These are phyloP conservation scores for Halichondria panicea DNA, from an alignment of 37 sponge, comb jelly and placozoan genomes.

Conservation along the genomic window DNA sequence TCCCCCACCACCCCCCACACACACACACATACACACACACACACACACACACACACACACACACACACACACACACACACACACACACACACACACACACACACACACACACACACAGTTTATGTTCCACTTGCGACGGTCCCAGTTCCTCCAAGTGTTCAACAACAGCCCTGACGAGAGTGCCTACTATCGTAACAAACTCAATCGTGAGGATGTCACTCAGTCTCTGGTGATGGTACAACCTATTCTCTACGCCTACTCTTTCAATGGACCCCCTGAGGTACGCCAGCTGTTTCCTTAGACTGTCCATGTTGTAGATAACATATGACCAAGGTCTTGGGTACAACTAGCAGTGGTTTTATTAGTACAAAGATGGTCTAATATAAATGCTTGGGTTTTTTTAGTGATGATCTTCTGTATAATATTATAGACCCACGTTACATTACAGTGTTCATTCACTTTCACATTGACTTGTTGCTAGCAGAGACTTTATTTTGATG, in stretches of 20 bases:
- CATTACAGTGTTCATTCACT: too few relatives aligned
- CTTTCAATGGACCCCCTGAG: slow-evolving; percentile 97
- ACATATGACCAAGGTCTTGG: too few relatives aligned
- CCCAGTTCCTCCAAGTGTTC: slow-evolving; percentile 98
- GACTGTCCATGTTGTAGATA: too few relatives aligned
- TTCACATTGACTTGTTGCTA: too few relatives aligned
- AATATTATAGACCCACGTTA: too few relatives aligned
- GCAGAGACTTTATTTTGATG: too few relatives aligned
- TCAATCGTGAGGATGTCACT: slow-evolving; percentile 90
- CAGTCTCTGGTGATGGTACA: slow-evolving; percentile 96
- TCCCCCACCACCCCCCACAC: not conserved
- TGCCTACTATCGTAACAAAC: slow-evolving; percentile 95
- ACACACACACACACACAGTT: slow-evolving; percentile 63
- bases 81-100: too few relatives aligned
- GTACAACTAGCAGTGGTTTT: not conserved
- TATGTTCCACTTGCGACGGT: slow-evolving; percentile 97
- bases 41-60: not conserved
- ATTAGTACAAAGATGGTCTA: not conserved
- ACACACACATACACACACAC: too few relatives aligned
- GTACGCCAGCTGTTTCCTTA: too few relatives aligned
- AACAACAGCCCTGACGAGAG: slow-evolving; percentile 99
- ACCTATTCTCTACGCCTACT: slow-evolving; percentile 95
- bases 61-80: too few relatives aligned
- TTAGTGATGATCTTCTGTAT: not conserved
- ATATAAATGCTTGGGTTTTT: too few relatives aligned